Conservation (phyloP, 2,888 invertebrate genomes). For the Brachyptera putata region DNA sequence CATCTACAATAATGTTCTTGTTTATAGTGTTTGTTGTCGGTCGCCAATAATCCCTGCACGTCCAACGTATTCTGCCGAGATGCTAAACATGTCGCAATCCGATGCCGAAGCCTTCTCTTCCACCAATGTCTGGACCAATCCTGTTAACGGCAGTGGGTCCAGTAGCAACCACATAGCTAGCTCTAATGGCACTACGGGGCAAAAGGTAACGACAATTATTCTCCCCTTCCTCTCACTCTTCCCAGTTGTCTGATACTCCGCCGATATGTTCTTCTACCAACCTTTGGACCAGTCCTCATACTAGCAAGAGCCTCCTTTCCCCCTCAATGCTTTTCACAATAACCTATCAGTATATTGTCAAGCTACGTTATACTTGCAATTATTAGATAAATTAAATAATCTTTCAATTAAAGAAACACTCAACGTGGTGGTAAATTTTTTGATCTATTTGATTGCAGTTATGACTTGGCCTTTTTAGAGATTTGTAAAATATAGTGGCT, state of each 20-base stretch:
- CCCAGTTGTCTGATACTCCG: background rate
- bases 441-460: no score
- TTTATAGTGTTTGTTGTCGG: conserved; percentile 69
- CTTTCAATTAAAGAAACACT: no score
- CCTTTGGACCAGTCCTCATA: no score
- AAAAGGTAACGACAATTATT: conserved; percentile 32
- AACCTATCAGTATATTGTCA: no score
- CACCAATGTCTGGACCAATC: conserved; percentile 71
- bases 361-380: no score
- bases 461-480: no score
- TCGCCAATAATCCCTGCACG: conserved; percentile 78
- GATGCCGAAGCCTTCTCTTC: conserved; percentile 39
- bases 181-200: conserved; percentile 37
- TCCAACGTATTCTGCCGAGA: conserved; percentile 63
- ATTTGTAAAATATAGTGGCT: no score
- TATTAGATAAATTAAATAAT: no score
- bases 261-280: conserved; percentile 2
- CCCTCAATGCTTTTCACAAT: no score
- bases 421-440: no score
- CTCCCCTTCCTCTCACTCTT: no score
- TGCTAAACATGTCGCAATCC: conserved; percentile 42
- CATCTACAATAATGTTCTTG: conserved; percentile 1
- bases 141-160: conserved; percentile 37
- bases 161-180: conserved; percentile 22
- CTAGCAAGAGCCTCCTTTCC: no score